Conservation (phyloP, 2,113 vertebrate species). For the Glaucomys volans region DNA sequence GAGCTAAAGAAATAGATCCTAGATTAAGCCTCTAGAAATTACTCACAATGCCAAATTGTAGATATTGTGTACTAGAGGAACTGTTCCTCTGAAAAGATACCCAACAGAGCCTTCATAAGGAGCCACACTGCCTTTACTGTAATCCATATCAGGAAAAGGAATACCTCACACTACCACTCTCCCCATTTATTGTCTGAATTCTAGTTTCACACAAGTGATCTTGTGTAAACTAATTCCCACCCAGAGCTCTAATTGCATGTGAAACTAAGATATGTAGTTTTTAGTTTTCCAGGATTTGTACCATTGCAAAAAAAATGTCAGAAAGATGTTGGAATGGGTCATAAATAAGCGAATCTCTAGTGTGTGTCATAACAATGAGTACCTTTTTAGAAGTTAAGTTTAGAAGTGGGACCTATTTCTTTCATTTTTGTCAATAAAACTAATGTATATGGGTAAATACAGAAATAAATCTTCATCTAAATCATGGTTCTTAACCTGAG, state of each 20-base stretch:
- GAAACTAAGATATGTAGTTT: background rate
- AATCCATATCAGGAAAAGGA: background rate
- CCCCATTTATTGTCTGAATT: background rate
- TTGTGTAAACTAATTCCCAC: background rate
- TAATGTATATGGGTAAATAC: background rate
- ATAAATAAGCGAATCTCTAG: background rate
- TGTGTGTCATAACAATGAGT: background rate
- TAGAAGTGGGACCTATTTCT: background rate
- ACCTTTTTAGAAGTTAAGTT: conserved; percentile 27
- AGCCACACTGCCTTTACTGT: background rate
- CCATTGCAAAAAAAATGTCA: background rate
- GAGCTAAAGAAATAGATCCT: background rate
- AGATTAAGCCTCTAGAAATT: conserved; percentile 11
- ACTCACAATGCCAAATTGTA: background rate
- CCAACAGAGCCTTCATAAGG: background rate
- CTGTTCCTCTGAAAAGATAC: background rate
- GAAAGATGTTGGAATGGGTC: background rate
- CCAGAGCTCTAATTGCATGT: background rate
- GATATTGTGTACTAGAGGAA: background rate
- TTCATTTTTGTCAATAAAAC: conserved; percentile 27
- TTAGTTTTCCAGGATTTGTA: conserved; percentile 19
- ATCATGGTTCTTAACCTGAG: conserved; percentile 29
- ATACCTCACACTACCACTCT: background rate
- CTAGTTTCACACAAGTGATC: background rate
- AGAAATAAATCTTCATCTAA: conserved; percentile 33